Percentiles rank a stretch among this genome's conserved stretches.
These are phyloP conservation scores for Acromyrmex heyeri DNA, from an alignment of 1,140 invertebrate species.

Conservation along the genomic window DNA sequence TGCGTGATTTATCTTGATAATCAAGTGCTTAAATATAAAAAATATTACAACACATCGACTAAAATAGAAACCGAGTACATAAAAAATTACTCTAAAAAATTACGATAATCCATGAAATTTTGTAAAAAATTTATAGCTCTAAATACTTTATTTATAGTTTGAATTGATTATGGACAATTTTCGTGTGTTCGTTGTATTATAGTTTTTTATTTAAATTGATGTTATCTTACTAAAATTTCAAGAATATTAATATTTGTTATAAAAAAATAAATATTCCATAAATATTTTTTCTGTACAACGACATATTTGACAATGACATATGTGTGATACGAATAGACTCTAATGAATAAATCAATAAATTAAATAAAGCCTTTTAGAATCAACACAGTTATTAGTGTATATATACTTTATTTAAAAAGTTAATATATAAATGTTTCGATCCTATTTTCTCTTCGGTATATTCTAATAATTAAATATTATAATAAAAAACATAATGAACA, in stretches of 20 bases:
- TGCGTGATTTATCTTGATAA: neutral
- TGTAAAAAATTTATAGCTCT: neutral
- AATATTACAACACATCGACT: neutral
- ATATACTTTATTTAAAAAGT: too few relatives aligned
- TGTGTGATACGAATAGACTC: neutral
- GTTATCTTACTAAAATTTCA: neutral
- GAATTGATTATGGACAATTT: neutral
- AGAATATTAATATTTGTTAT: neutral
- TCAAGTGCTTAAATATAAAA: neutral
- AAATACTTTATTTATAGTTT: neutral
- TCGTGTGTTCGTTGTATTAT: neutral
- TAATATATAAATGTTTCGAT: too few relatives aligned
- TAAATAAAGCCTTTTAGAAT: too few relatives aligned
- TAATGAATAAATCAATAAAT: too few relatives aligned
- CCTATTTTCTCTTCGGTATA: too few relatives aligned
- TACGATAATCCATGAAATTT: neutral
- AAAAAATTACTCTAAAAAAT: neutral
- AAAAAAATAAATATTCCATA: neutral
- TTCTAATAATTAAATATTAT: too few relatives aligned
- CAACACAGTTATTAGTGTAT: too few relatives aligned
- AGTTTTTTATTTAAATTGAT: neutral
- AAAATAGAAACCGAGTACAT: neutral
- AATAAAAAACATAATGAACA: too few relatives aligned
- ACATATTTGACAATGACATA: too few relatives aligned
- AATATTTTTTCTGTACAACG: neutral